phyloP scores from a whole-genome alignment of 2,113 vertebrate genomes.

The Caracal caracal region DNA sequence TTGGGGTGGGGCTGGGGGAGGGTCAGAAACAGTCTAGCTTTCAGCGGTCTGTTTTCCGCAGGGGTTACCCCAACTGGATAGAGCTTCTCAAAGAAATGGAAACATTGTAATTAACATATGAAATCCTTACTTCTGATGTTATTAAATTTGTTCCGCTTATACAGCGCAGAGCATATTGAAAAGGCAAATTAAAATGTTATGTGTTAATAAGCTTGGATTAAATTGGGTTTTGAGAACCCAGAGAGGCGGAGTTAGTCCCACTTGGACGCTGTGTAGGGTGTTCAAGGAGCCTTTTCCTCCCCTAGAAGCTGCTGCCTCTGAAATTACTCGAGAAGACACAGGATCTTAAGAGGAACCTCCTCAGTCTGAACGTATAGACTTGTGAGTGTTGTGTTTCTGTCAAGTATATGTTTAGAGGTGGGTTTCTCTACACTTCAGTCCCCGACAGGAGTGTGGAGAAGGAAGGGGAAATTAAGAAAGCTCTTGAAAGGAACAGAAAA shows the following conservation, averaged over 20 bases:
- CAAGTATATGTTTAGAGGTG: background rate
- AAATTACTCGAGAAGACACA: background rate
- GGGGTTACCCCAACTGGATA: slow-evolving; percentile 73
- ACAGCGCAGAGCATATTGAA: slow-evolving; percentile 61
- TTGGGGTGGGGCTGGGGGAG: background rate
- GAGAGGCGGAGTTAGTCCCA: slow-evolving; percentile 43
- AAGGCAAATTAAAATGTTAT: slow-evolving; percentile 78
- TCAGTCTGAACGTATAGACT: background rate
- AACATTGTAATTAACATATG: slow-evolving; percentile 84
- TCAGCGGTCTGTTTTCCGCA: slow-evolving; percentile 76
- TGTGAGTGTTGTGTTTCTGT: background rate
- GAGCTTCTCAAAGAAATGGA: slow-evolving; percentile 78
- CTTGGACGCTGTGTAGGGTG: slow-evolving; percentile 1
- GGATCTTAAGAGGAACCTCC: background rate
- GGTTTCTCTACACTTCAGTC: background rate
- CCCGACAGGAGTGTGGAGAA: fast-evolving
- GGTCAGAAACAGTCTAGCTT: slow-evolving; percentile 8
- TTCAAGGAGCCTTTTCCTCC: slow-evolving; percentile 47
- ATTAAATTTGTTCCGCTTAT: slow-evolving; percentile 81
- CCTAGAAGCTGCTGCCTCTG: slow-evolving; percentile 25
- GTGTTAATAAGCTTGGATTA: slow-evolving; percentile 60
- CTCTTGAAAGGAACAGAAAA: slow-evolving; percentile 39
- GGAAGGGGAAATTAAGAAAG: slow-evolving; percentile 38
- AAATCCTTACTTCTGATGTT: slow-evolving; percentile 83
- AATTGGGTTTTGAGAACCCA: slow-evolving; percentile 62